phyloP scores from a whole-genome alignment of 2,888 invertebrate genomes.

The Choreutis nemorana region DNA sequence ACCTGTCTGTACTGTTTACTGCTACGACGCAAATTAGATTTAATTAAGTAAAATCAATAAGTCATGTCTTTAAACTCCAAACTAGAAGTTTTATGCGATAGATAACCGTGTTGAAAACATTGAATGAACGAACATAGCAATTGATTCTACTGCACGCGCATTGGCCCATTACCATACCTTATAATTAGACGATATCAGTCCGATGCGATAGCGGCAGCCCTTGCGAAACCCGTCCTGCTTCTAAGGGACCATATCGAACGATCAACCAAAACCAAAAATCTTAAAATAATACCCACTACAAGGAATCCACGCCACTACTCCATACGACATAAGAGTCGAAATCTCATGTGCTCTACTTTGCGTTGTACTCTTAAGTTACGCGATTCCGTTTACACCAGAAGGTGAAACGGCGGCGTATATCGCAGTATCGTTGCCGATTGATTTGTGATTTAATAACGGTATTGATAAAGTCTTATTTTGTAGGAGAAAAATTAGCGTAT shows the following conservation, averaged over 20 bases:
- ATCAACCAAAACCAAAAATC: constrained; percentile 12
- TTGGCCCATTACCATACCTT: constrained; percentile 41
- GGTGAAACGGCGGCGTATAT: constrained; percentile 21
- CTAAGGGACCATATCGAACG: constrained; percentile 46
- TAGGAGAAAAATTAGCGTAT: constrained; percentile 1
- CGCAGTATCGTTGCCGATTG: constrained; percentile 9
- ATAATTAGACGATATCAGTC: constrained; percentile 63
- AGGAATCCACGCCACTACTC: constrained; percentile 11
- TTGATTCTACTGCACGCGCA: constrained; percentile 24
- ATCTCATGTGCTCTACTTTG: constrained; percentile 20
- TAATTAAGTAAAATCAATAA: no score
- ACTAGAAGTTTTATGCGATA: constrained; percentile 7
- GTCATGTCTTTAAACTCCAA: no score
- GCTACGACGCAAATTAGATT: no score
- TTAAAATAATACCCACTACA: constrained; percentile 8
- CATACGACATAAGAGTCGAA: constrained; percentile 8
- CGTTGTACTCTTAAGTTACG: constrained; percentile 16
- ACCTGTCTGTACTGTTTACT: no score
- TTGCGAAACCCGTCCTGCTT: constrained; percentile 55
- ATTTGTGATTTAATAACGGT: constrained; percentile 13
- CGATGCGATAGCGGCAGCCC: constrained; percentile 54
- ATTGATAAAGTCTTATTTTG: constrained; percentile 13
- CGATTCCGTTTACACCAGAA: constrained; percentile 3
- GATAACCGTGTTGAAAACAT: constrained; percentile 12
- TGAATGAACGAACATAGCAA: constrained; percentile 21